These are phyloP conservation scores for Neolamprologus brichardi DNA, from an alignment of 2,113 vertebrate genomes.

Conservation along the genomic window DNA sequence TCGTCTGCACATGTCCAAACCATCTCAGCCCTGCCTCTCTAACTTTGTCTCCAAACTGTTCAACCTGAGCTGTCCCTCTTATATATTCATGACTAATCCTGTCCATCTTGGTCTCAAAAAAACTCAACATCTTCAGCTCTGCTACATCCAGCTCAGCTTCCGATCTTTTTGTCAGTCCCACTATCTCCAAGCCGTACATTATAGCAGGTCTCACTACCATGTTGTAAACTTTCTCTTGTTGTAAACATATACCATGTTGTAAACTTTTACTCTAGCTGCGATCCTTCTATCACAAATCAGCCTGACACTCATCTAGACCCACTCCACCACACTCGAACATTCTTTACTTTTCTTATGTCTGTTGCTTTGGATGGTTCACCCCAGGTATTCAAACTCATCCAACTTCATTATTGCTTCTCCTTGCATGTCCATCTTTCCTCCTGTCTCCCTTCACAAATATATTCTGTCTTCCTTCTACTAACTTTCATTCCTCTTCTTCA, in stretches of 20 bases:
- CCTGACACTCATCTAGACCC: background rate
- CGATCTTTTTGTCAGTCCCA: background rate
- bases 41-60: background rate
- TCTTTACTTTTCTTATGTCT: background rate
- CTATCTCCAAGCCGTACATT: background rate
- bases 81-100: background rate
- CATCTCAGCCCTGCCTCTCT: background rate
- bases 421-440: background rate
- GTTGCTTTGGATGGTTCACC: background rate
- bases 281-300: background rate
- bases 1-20: background rate
- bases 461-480: background rate
- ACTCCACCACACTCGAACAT: background rate
- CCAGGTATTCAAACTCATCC: background rate
- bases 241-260: background rate
- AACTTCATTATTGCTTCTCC: background rate
- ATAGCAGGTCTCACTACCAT: background rate
- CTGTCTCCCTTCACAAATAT: background rate
- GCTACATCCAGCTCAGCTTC: background rate
- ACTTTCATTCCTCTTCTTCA: background rate
- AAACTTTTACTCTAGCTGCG: background rate
- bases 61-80: background rate
- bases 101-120: background rate
- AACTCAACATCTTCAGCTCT: background rate
- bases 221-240: background rate